A percentile compares a stretch with the other conserved stretches of the same genome.
These are phyloP conservation scores for Myiothlypis coronata DNA, from an alignment of 2,797 vertebrate genomes.

Conservation along the genomic window DNA sequence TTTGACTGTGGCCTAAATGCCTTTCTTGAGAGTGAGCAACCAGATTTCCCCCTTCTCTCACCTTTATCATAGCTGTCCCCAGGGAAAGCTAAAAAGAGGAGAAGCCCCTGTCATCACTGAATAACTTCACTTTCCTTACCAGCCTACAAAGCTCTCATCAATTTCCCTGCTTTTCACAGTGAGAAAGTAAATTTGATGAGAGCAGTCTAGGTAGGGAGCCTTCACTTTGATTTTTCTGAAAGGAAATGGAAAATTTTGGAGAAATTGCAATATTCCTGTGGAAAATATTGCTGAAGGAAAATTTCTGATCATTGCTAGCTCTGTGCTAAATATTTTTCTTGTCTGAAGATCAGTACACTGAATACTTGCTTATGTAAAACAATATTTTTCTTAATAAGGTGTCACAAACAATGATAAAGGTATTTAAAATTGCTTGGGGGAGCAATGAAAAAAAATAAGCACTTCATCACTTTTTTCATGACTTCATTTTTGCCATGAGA, in stretches of 20 bases:
- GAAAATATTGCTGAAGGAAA: not conserved
- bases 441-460: not conserved
- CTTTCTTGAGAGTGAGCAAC: not conserved
- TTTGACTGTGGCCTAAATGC: not conserved
- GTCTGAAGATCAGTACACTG: not conserved
- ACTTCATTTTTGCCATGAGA: constrained; percentile 28
- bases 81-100: not conserved
- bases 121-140: not conserved
- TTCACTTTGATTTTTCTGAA: not conserved
- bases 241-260: not conserved
- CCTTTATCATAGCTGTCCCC: not conserved
- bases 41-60: not conserved
- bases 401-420: constrained; percentile 12
- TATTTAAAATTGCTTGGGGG: not conserved
- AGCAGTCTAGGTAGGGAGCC: not conserved
- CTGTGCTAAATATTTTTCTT: not conserved
- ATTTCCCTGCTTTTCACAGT: not conserved
- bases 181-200: not conserved
- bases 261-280: not conserved
- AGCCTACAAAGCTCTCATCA: not conserved
- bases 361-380: not conserved
- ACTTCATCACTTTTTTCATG: constrained; percentile 12
- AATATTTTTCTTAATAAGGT: not conserved
- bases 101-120: not conserved
- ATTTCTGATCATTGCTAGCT: not conserved